Percentiles rank a stretch among this genome's conserved stretches.
Conservation (phyloP, 2,888 invertebrate species). For the Drosophila imparisetae region DNA sequence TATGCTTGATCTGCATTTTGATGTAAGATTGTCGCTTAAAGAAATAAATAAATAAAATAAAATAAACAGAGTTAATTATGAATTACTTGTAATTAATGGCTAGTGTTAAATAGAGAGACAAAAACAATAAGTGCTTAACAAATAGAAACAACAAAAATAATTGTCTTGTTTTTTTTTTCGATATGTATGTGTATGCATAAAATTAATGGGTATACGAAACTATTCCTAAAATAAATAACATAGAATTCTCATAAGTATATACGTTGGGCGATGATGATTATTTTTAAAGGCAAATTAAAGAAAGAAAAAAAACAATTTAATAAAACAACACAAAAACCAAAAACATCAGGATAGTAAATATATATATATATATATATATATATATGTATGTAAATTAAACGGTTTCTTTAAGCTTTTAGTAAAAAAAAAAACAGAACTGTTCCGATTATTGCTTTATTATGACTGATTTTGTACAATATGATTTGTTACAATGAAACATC, state of each 20-base stretch:
- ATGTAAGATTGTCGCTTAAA: slow-evolving; percentile 17
- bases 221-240: too few species aligned
- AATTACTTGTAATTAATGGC: too few species aligned
- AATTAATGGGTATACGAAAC: too few species aligned
- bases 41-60: slow-evolving; percentile 21
- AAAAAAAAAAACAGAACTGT: too few species aligned
- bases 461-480: too few species aligned
- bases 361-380: too few species aligned
- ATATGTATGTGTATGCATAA: too few species aligned
- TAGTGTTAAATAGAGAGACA: too few species aligned
- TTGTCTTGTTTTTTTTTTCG: background rate
- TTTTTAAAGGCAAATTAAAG: slow-evolving; percentile 57
- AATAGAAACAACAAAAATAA: slow-evolving; percentile 8
- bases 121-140: slow-evolving; percentile 31
- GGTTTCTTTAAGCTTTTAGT: too few species aligned
- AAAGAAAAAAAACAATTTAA: slow-evolving; percentile 3
- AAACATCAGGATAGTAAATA: background rate
- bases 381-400: background rate
- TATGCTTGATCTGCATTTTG: slow-evolving; percentile 49
- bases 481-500: background rate
- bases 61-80: too few species aligned
- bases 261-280: slow-evolving; percentile 56
- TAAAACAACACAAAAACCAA: too few species aligned
- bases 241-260: slow-evolving; percentile 38
- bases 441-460: too few species aligned